Evolutionary conservation across 2,113 vertebrate species (phyloP).

Genomic region (Sylvia atricapilla): DNA sequence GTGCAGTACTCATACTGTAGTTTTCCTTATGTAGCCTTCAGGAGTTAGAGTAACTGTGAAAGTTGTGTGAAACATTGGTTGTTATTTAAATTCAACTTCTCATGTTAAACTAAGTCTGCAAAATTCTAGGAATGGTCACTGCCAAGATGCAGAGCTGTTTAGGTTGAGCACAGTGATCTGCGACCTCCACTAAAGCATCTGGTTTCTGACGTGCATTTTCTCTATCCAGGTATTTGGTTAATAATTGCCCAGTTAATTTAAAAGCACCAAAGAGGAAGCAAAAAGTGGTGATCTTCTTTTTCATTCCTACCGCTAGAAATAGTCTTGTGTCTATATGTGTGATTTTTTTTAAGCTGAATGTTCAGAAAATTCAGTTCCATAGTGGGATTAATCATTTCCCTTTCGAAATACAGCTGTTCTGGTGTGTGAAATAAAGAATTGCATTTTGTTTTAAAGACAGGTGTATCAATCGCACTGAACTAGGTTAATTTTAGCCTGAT

Average conservation of each 20-base stretch:
- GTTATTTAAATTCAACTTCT: background rate
- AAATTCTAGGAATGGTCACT: background rate
- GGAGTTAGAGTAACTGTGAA: background rate
- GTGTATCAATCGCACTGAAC: background rate
- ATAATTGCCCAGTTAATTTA: background rate
- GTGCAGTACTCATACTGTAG: background rate
- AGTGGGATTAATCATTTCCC: background rate
- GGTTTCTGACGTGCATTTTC: background rate
- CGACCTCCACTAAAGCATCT: background rate
- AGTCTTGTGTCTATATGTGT: background rate
- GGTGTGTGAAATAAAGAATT: background rate
- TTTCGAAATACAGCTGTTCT: background rate
- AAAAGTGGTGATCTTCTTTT: background rate
- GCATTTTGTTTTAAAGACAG: background rate
- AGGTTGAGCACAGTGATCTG: background rate
- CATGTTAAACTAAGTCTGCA: background rate
- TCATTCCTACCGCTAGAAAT: background rate
- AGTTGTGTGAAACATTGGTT: background rate
- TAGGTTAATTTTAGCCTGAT: conserved; percentile 30
- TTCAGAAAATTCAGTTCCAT: background rate
- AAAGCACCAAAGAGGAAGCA: background rate
- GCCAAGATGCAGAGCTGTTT: background rate
- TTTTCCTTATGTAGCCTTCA: background rate
- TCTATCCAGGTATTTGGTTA: background rate
- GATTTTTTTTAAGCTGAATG: background rate